These are phyloP conservation scores for Rutpela maculata DNA, from an alignment of 2,888 invertebrate genomes.

Conservation along the genomic window DNA sequence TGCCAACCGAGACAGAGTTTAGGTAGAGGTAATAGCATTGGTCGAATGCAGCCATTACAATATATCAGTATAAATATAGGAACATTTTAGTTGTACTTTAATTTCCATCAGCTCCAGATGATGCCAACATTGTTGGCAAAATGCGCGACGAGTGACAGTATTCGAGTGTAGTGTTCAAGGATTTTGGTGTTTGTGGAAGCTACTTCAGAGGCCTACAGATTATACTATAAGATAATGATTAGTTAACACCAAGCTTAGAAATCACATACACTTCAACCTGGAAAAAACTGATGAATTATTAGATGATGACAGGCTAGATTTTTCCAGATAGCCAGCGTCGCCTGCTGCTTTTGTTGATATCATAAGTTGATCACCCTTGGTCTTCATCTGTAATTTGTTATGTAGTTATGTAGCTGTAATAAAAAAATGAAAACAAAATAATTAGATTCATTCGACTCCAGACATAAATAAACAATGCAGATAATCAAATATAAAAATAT, in stretches of 20 bases:
- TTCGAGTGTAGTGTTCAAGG: too few species aligned
- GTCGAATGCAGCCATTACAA: too few species aligned
- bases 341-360: constrained; percentile 32
- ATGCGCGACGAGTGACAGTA: too few species aligned
- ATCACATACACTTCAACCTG: constrained; percentile 46
- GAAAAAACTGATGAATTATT: constrained; percentile 51
- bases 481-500: neutral
- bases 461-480: constrained; percentile 27
- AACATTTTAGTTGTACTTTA: too few species aligned
- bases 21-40: too few species aligned
- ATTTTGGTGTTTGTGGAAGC: too few species aligned
- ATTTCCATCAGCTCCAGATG: too few species aligned
- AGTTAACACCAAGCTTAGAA: constrained; percentile 45
- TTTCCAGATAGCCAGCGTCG: constrained; percentile 30
- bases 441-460: constrained; percentile 52
- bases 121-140: too few species aligned
- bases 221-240: too few species aligned
- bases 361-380: constrained; percentile 32
- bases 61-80: too few species aligned
- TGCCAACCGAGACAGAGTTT: too few species aligned
- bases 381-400: constrained; percentile 53
- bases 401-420: constrained; percentile 67
- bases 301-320: constrained; percentile 45
- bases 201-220: too few species aligned
- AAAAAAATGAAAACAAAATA: constrained; percentile 69